A percentile compares a stretch with the other conserved stretches of the same genome.
Conservation (phyloP, 1,140 invertebrate species). For the Drosophila aff. region DNA sequence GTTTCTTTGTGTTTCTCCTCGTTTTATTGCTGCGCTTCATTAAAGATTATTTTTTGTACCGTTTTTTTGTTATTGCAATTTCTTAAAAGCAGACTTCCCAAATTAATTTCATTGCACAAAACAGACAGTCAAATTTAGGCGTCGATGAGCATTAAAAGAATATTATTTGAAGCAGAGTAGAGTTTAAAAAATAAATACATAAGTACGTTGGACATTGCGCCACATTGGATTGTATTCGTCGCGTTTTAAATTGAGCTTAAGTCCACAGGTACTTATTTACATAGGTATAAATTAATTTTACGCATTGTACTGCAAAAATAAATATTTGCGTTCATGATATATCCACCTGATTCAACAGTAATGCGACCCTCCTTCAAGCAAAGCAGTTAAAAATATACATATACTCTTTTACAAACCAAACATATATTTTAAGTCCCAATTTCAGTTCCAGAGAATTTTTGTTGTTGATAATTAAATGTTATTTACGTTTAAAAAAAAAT, state of each 20-base stretch:
- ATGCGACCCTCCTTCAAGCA: slow-evolving; percentile 17
- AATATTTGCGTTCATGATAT: slow-evolving; percentile 32
- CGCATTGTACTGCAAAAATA: slow-evolving; percentile 32
- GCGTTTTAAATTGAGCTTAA: slow-evolving; percentile 31
- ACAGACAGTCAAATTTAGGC: slow-evolving; percentile 7
- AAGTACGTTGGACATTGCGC: slow-evolving; percentile 29
- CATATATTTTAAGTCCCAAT: neutral
- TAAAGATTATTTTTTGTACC: slow-evolving; percentile 29
- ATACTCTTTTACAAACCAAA: neutral
- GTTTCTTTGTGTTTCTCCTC: slow-evolving; percentile 55
- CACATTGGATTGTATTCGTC: slow-evolving; percentile 23
- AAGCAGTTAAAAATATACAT: slow-evolving; percentile 7
- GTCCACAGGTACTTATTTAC: slow-evolving; percentile 29
- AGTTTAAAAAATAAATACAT: slow-evolving; percentile 1
- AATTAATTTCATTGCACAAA: slow-evolving; percentile 12
- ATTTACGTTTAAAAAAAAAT: no score
- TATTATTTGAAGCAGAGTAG: neutral
- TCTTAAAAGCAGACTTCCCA: slow-evolving; percentile 12
- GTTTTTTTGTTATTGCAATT: slow-evolving; percentile 21
- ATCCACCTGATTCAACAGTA: slow-evolving; percentile 48
- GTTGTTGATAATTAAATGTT: neutral
- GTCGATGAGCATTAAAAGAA: slow-evolving; percentile 11
- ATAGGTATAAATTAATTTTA: slow-evolving; percentile 40
- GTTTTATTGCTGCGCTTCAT: slow-evolving; percentile 17
- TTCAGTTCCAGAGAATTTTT: neutral